Conservation (phyloP, 2,888 invertebrate species). For the Harpalus rufipes region DNA sequence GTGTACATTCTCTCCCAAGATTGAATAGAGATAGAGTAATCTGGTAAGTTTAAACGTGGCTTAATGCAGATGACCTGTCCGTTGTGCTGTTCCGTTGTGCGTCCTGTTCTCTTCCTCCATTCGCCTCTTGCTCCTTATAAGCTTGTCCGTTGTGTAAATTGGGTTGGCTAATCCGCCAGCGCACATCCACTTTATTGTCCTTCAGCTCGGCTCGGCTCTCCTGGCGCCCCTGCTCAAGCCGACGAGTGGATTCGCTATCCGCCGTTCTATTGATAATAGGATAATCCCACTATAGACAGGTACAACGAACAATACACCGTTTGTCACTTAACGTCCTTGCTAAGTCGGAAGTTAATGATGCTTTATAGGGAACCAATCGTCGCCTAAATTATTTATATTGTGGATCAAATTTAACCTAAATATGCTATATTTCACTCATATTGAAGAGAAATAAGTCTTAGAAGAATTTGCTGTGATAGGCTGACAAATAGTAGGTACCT, state of each 20-base stretch:
- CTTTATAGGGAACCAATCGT: conserved; percentile 46
- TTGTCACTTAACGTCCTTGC: conserved; percentile 62
- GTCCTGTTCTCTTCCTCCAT: background rate
- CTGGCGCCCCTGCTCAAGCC: conserved; percentile 8
- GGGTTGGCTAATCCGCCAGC: conserved; percentile 54
- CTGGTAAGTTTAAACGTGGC: conserved; percentile 1
- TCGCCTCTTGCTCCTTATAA: conserved; percentile 32
- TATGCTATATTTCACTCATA: background rate
- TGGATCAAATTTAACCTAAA: conserved; percentile 9
- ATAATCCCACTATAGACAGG: conserved; percentile 66
- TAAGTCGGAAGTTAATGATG: conserved; percentile 63
- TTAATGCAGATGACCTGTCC: conserved; percentile 52
- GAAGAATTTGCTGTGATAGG: background rate
- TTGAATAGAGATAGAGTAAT: background rate
- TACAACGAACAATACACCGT: conserved; percentile 66
- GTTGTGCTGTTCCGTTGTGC: too few relatives aligned
- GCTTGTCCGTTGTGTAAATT: conserved; percentile 65
- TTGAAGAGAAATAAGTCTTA: background rate
- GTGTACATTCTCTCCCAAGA: background rate
- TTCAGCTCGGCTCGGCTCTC: background rate
- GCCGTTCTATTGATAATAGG: conserved; percentile 64
- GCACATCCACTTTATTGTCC: conserved; percentile 59
- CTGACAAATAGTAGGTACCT: too few relatives aligned
- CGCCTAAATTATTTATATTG: conserved; percentile 56
- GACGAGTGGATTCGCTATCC: conserved; percentile 52